Evolutionary conservation across 2,113 vertebrate species (phyloP).

Genomic region (Rhabdornis inornatus): DNA sequence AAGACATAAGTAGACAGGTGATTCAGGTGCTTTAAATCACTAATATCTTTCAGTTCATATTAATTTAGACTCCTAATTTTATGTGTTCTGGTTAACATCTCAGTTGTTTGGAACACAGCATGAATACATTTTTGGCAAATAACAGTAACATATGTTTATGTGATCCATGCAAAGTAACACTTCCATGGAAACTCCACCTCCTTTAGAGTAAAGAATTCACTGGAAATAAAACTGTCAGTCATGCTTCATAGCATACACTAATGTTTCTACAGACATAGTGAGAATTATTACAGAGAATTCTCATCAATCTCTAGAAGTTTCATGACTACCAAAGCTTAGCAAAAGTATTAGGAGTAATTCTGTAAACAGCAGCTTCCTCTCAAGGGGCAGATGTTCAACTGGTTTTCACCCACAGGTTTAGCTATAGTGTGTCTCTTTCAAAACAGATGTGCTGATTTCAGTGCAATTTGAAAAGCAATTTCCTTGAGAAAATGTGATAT

Average conservation of each 20-base stretch:
- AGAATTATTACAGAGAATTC: neutral
- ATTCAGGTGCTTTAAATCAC: neutral
- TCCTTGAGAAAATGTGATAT: neutral
- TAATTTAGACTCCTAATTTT: neutral
- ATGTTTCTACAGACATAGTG: neutral
- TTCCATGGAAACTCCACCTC: neutral
- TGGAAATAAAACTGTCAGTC: neutral
- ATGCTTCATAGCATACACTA: neutral
- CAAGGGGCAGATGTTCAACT: neutral
- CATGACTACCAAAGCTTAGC: neutral
- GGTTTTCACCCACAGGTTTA: neutral
- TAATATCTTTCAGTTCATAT: neutral
- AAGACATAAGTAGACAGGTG: neutral
- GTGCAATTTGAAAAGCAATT: neutral
- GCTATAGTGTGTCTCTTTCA: neutral
- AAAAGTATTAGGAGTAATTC: neutral
- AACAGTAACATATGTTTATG: neutral
- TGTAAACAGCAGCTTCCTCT: neutral
- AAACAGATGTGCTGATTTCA: neutral
- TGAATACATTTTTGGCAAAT: neutral
- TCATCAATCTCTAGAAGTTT: neutral
- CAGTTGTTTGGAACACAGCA: neutral
- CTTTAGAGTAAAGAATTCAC: neutral
- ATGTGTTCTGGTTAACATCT: neutral
- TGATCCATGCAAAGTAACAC: neutral